Percentiles rank a stretch among this genome's conserved stretches.
Conservation (phyloP, 2,888 invertebrate species). For the Calameuta idolon region DNA sequence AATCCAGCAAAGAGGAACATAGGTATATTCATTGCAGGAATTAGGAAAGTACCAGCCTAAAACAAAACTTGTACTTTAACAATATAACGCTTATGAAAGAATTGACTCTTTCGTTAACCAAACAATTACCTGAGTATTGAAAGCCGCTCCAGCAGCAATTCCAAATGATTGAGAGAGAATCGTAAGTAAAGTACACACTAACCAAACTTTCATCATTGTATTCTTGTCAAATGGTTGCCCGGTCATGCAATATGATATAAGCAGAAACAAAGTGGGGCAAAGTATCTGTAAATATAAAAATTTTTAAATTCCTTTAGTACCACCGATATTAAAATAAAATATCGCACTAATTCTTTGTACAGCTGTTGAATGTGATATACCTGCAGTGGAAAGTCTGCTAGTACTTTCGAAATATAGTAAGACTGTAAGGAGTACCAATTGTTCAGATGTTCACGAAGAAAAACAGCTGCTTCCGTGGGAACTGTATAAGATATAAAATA, state of each 20-base stretch:
- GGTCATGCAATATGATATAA: slow-evolving; percentile 83
- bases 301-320: background rate
- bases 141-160: slow-evolving; percentile 79
- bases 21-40: slow-evolving; percentile 82
- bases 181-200: slow-evolving; percentile 76
- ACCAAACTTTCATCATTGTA: slow-evolving; percentile 75
- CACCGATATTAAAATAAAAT: background rate
- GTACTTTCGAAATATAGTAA: slow-evolving; percentile 80
- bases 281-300: slow-evolving; percentile 69
- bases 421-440: slow-evolving; percentile 81
- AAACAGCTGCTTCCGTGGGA: slow-evolving; percentile 79
- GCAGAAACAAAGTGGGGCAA: slow-evolving; percentile 79
- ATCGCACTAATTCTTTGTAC: background rate
- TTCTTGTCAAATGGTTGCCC: slow-evolving; percentile 77
- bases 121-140: slow-evolving; percentile 72
- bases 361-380: slow-evolving; percentile 58
- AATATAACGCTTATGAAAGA: background rate
- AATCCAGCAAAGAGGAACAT: slow-evolving; percentile 87
- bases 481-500: slow-evolving; percentile 68
- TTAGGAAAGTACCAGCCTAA: slow-evolving; percentile 82
- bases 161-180: slow-evolving; percentile 84
- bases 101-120: background rate
- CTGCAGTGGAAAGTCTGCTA: slow-evolving; percentile 82
- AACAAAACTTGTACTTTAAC: slow-evolving; percentile 41
- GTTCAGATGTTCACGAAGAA: slow-evolving; percentile 80